A percentile compares a stretch with the other conserved stretches of the same genome.
Conservation (phyloP, 2,797 vertebrate species). For the Siniperca undulata region DNA sequence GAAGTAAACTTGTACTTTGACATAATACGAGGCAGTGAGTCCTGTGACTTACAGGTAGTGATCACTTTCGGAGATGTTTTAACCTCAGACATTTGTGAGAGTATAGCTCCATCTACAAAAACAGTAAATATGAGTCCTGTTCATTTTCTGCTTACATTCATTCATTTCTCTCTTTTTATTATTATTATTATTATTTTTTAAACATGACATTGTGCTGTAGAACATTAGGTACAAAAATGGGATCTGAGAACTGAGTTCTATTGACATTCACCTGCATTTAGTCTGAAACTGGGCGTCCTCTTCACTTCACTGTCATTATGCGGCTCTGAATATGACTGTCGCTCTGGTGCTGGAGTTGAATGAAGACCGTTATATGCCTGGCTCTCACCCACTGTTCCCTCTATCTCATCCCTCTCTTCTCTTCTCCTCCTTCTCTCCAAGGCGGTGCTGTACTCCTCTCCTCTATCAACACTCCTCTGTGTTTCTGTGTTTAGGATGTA, state of each 20-base stretch:
- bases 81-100: constrained; percentile 76
- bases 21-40: background rate
- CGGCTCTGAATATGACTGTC: background rate
- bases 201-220: background rate
- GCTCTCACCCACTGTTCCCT: constrained; percentile 33
- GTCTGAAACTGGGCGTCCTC: constrained; percentile 70
- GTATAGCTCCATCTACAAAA: constrained; percentile 81
- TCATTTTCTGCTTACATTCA: background rate
- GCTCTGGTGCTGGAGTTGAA: constrained; percentile 45
- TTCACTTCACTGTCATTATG: background rate
- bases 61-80: constrained; percentile 48
- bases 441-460: constrained; percentile 10
- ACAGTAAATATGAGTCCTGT: background rate
- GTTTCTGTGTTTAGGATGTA: constrained; percentile 1
- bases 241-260: background rate
- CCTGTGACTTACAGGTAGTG: constrained; percentile 75
- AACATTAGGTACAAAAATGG: background rate
- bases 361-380: constrained; percentile 62
- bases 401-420: constrained; percentile 20
- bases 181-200: no score
- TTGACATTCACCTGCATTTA: constrained; percentile 75
- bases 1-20: background rate
- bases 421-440: constrained; percentile 23
- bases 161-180: background rate
- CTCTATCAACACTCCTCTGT: background rate